These are phyloP conservation scores for Baccha elongata DNA, from an alignment of 2,888 invertebrate genomes.

Conservation along the genomic window DNA sequence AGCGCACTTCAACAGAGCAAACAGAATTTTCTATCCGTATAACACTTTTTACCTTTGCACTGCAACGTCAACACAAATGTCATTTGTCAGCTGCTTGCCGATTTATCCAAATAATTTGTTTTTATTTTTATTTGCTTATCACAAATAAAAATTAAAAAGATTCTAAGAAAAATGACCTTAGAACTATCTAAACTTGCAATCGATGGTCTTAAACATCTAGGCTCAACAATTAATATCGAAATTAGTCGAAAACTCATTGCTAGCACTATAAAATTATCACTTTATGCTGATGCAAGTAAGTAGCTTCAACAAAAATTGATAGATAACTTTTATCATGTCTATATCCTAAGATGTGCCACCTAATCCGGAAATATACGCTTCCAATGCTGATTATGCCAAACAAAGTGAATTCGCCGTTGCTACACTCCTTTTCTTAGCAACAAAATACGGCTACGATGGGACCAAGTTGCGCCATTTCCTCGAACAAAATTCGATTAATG, in stretches of 20 bases:
- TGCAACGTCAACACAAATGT: conserved; percentile 18
- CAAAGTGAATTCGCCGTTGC: conserved; percentile 81
- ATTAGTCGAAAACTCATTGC: conserved; percentile 79
- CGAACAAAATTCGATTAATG: conserved; percentile 76
- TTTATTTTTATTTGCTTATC: conserved; percentile 46
- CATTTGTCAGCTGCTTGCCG: conserved; percentile 42
- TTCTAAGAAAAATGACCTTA: conserved; percentile 54
- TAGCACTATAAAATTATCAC: conserved; percentile 80
- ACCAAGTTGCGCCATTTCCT: conserved; percentile 77
- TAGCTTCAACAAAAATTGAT: background rate
- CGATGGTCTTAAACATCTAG: conserved; percentile 79
- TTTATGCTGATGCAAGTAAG: conserved; percentile 81
- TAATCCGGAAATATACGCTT: conserved; percentile 81
- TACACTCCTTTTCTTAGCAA: conserved; percentile 78
- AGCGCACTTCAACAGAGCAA: too few species aligned
- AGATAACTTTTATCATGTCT: conserved; percentile 1
- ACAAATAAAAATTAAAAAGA: conserved; percentile 10
- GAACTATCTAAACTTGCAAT: conserved; percentile 78
- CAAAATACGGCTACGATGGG: conserved; percentile 78
- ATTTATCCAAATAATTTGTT: conserved; percentile 29
- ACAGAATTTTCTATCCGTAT: conserved; percentile 7
- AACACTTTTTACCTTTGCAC: conserved; percentile 21
- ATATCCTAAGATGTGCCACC: conserved; percentile 79
- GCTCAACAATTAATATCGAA: conserved; percentile 77
- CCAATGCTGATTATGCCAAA: conserved; percentile 79